phyloP scores from a whole-genome alignment of 2,797 vertebrate species.

The Coregonus suidteri region DNA sequence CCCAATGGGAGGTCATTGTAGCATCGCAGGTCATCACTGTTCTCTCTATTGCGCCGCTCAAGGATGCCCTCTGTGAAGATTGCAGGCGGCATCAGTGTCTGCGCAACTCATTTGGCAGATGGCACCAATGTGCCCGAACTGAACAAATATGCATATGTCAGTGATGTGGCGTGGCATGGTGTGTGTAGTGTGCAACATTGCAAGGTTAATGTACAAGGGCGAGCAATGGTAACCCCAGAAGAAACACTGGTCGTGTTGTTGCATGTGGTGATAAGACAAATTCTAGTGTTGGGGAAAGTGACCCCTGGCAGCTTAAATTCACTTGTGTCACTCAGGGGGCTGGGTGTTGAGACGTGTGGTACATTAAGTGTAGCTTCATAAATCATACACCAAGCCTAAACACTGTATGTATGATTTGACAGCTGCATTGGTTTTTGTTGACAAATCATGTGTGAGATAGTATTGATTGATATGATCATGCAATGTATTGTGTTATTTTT shows the following conservation, averaged over 20 bases:
- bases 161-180: constrained; percentile 28
- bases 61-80: constrained; percentile 51
- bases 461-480: neutral
- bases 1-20: constrained; percentile 22
- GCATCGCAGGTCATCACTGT: constrained; percentile 42
- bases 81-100: constrained; percentile 20
- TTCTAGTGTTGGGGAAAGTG: neutral
- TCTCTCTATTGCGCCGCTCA: constrained; percentile 39
- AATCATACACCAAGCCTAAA: neutral
- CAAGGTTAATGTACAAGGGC: constrained; percentile 58
- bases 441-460: neutral
- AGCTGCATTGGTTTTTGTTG: constrained; percentile 17
- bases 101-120: constrained; percentile 28
- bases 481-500: neutral
- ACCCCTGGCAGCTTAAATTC: constrained; percentile 32
- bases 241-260: constrained; percentile 35
- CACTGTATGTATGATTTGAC: neutral
- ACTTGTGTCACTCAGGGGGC: constrained; percentile 25
- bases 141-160: constrained; percentile 66
- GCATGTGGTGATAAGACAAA: constrained; percentile 16
- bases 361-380: constrained; percentile 19
- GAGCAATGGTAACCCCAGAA: constrained; percentile 52
- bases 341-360: neutral
- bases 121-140: constrained; percentile 47
- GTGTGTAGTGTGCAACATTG: constrained; percentile 31